These are phyloP conservation scores for Coendou prehensilis DNA, from an alignment of 2,797 vertebrate species.

Conservation along the genomic window DNA sequence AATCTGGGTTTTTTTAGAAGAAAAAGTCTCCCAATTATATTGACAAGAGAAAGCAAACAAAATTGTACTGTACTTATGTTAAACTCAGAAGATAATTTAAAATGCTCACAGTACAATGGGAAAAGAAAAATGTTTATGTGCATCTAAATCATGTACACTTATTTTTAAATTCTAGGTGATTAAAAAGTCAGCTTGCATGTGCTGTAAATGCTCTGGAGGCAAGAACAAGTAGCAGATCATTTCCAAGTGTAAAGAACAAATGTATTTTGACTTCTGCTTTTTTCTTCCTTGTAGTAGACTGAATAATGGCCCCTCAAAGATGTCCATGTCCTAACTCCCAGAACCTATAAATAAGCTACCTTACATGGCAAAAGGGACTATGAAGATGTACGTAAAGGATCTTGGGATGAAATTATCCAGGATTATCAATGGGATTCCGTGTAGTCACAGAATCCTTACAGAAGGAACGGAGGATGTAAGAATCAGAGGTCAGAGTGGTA, in stretches of 20 bases:
- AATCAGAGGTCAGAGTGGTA: not conserved
- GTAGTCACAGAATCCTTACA: not conserved
- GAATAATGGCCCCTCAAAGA: not conserved
- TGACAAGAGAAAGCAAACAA: not conserved
- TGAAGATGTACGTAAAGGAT: not conserved
- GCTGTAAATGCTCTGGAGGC: constrained; percentile 63
- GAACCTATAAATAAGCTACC: not conserved
- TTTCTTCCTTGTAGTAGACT: not conserved
- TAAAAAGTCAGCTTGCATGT: constrained; percentile 57
- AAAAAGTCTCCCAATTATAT: not conserved
- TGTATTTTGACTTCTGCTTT: constrained; percentile 59
- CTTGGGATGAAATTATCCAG: not conserved
- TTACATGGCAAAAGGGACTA: not conserved
- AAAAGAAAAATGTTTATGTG: constrained; percentile 70
- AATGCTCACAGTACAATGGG: constrained; percentile 54
- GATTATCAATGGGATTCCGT: not conserved
- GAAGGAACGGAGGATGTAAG: not conserved
- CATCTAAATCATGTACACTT: constrained; percentile 68
- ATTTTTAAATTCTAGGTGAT: constrained; percentile 70
- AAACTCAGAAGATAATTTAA: constrained; percentile 63
- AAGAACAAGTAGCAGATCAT: constrained; percentile 27
- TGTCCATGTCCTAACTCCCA: not conserved
- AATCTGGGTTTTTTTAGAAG: constrained; percentile 47
- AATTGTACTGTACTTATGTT: not conserved
- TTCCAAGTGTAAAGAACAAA: constrained; percentile 65